Conservation (phyloP, 1,140 invertebrate genomes). For the Mylabris phalerata region DNA sequence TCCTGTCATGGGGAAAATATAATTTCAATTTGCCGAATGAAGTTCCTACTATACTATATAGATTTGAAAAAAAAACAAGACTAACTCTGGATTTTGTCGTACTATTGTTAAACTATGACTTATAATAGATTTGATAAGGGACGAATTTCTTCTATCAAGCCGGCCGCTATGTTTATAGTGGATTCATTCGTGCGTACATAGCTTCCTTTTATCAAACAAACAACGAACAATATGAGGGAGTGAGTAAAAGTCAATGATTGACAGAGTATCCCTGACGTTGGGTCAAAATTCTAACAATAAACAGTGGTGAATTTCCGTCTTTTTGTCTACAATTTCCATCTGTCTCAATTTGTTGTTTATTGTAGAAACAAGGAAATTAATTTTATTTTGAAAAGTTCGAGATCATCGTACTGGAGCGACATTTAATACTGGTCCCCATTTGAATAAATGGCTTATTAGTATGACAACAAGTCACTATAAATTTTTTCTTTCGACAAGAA, state of each 20-base stretch:
- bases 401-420: too few relatives aligned
- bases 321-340: neutral
- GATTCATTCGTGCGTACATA: constrained; percentile 5
- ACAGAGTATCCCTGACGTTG: constrained; percentile 13
- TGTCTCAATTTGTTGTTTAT: too few relatives aligned
- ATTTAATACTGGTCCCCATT: too few relatives aligned
- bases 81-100: constrained; percentile 1
- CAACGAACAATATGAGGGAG: constrained; percentile 14
- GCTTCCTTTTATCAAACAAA: constrained; percentile 12
- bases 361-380: too few relatives aligned
- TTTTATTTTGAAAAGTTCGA: too few relatives aligned
- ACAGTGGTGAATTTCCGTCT: constrained; percentile 7
- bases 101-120: neutral
- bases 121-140: too few relatives aligned
- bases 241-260: constrained; percentile 11
- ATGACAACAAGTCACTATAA: too few relatives aligned
- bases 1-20: constrained; percentile 17
- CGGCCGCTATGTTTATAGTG: neutral
- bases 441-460: too few relatives aligned
- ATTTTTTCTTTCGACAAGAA: too few relatives aligned
- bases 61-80: neutral
- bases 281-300: constrained; percentile 14
- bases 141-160: too few relatives aligned
- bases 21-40: constrained; percentile 21
- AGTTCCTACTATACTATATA: neutral